These are phyloP conservation scores for Psephotus haematonotus DNA, from an alignment of 2,113 vertebrate species.

Conservation along the genomic window DNA sequence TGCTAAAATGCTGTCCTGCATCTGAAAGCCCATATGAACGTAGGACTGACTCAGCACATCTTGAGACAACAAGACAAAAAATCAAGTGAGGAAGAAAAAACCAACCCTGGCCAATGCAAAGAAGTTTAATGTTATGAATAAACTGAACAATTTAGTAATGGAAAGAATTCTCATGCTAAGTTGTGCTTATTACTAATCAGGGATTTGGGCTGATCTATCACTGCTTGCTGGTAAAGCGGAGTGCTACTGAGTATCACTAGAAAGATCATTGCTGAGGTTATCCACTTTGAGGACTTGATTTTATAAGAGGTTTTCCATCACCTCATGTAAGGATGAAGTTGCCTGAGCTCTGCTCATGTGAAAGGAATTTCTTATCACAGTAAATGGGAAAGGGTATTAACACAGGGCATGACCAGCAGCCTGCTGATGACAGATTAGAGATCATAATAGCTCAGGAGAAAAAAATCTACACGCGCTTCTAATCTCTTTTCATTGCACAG, in stretches of 20 bases:
- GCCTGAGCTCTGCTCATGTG: not conserved
- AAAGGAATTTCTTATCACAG: not conserved
- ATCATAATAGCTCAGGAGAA: not conserved
- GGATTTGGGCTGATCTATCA: not conserved
- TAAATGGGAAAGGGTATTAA: constrained; percentile 22
- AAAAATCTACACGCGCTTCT: not conserved
- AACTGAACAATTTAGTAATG: not conserved
- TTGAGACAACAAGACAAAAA: not conserved
- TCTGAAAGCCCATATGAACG: not conserved
- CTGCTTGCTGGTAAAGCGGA: not conserved
- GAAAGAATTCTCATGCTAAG: not conserved
- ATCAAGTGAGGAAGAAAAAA: not conserved
- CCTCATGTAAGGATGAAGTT: not conserved
- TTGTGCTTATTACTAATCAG: not conserved
- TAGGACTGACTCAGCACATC: not conserved
- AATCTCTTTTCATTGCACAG: not conserved
- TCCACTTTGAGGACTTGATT: constrained; percentile 1
- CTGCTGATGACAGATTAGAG: constrained; percentile 3
- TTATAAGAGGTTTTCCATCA: constrained; percentile 50
- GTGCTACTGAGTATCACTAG: not conserved
- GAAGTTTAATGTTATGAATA: not conserved
- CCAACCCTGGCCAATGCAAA: fast-evolving
- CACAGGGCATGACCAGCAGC: not conserved
- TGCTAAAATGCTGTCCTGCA: not conserved
- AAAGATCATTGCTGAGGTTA: not conserved